A percentile compares a stretch with the other conserved stretches of the same genome.
These are phyloP conservation scores for Galerucella pusilla DNA, from an alignment of 2,888 invertebrate species.

Conservation along the genomic window DNA sequence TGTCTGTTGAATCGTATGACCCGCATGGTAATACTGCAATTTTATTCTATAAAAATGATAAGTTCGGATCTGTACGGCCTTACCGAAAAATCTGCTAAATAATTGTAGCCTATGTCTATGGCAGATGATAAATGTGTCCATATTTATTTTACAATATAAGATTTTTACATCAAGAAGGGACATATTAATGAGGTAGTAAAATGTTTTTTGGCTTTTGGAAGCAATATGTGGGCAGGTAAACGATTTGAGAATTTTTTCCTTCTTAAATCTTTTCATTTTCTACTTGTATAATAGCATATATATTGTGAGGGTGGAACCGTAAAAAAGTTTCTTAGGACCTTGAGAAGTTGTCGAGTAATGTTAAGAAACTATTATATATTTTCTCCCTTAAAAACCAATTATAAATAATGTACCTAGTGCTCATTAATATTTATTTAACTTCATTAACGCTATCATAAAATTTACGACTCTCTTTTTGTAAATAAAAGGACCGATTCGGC, in stretches of 20 bases:
- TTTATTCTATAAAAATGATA: too few species aligned
- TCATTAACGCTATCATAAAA: slow-evolving; percentile 7
- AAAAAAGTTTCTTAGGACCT: slow-evolving; percentile 1
- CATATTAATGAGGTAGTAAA: slow-evolving; percentile 50
- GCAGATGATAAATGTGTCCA: slow-evolving; percentile 59
- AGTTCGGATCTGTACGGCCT: slow-evolving; percentile 31
- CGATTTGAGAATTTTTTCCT: slow-evolving; percentile 35
- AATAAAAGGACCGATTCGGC: background rate
- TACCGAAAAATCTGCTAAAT: slow-evolving; percentile 59
- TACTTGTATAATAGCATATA: slow-evolving; percentile 18
- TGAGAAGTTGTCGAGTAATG: background rate
- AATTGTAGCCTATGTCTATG: slow-evolving; percentile 58
- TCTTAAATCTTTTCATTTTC: slow-evolving; percentile 38
- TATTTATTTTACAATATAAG: slow-evolving; percentile 52
- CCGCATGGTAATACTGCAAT: too few species aligned
- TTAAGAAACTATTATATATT: too few species aligned
- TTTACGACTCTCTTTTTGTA: slow-evolving; percentile 12
- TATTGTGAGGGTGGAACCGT: slow-evolving; percentile 23
- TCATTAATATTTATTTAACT: slow-evolving; percentile 13
- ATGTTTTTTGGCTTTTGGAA: slow-evolving; percentile 41
- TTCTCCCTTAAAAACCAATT: background rate
- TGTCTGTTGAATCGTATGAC: too few species aligned
- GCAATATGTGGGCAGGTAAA: slow-evolving; percentile 39
- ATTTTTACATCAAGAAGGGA: slow-evolving; percentile 51
- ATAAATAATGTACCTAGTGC: background rate